Evolutionary conservation across 2,888 invertebrate species (phyloP).

Genomic region (Idaea aversata): DNA sequence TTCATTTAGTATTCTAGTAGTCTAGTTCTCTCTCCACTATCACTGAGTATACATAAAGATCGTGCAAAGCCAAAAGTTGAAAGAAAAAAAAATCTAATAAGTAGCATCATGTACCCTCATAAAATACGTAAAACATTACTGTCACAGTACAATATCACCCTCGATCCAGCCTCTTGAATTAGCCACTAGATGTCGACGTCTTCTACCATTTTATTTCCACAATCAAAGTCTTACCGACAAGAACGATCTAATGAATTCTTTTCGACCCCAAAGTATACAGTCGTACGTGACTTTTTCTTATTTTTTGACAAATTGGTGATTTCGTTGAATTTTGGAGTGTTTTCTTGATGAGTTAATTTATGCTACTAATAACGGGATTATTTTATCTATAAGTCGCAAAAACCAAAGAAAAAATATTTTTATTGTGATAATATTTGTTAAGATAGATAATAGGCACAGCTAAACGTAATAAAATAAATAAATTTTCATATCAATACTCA

Average conservation of each 20-base stretch:
- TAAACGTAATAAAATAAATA: too few species aligned
- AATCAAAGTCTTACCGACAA: constrained; percentile 72
- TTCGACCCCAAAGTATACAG: constrained; percentile 45
- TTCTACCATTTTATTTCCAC: constrained; percentile 70
- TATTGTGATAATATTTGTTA: too few species aligned
- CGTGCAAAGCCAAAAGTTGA: too few species aligned
- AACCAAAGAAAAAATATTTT: too few species aligned
- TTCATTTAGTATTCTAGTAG: too few species aligned
- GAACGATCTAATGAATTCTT: constrained; percentile 75
- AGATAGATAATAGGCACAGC: too few species aligned
- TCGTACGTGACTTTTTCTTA: constrained; percentile 44
- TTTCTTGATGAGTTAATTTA: neutral
- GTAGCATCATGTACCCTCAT: constrained; percentile 28
- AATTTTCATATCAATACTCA: too few species aligned
- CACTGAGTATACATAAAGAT: too few species aligned
- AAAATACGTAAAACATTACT: constrained; percentile 42
- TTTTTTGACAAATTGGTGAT: constrained; percentile 12
- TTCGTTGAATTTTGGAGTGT: constrained; percentile 13
- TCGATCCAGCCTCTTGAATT: constrained; percentile 62
- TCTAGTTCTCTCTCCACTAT: too few species aligned
- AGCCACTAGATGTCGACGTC: constrained; percentile 43
- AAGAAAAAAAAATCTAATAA: too few species aligned
- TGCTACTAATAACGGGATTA: too few species aligned
- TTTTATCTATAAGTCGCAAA: too few species aligned
- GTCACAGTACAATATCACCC: constrained; percentile 54